Percentiles rank a stretch among this genome's conserved stretches.
These are phyloP conservation scores for Ambastaia sidthimunki DNA, from an alignment of 2,797 vertebrate genomes.

Conservation along the genomic window DNA sequence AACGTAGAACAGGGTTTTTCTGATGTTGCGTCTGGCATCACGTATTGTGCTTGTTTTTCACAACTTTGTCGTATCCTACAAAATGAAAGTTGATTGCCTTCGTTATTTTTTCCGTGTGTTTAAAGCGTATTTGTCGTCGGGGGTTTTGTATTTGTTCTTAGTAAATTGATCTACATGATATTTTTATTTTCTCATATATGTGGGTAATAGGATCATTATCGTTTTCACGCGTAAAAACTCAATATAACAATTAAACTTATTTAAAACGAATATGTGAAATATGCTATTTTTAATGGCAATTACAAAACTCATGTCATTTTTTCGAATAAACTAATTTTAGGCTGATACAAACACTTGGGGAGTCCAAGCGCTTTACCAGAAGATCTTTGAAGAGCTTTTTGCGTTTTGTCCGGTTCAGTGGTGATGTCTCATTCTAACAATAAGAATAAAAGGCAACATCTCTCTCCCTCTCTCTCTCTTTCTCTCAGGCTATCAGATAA, in stretches of 20 bases:
- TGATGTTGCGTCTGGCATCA: not conserved
- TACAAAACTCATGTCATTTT: not conserved
- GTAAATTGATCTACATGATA: not conserved
- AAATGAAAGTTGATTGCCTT: not conserved
- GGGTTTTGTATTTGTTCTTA: too few species aligned
- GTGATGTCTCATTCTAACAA: constrained; percentile 4
- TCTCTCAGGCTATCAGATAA: not conserved
- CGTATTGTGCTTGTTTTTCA: not conserved
- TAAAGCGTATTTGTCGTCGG: not conserved
- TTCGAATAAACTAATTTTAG: not conserved
- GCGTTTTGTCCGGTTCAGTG: constrained; percentile 35
- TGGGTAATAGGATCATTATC: not conserved
- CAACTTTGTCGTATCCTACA: not conserved
- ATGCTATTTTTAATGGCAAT: not conserved
- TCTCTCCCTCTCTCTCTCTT: not conserved
- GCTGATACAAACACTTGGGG: not conserved
- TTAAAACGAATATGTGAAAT: not conserved
- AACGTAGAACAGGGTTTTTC: not conserved
- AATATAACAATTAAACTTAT: not conserved
- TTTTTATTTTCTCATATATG: not conserved
- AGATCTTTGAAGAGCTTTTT: not conserved
- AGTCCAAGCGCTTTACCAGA: constrained; percentile 4
- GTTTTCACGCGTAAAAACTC: not conserved
- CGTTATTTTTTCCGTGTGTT: not conserved
- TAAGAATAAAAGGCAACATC: not conserved